phyloP scores from a whole-genome alignment of 2,888 invertebrate genomes.

The Cerastis rubricosa region DNA sequence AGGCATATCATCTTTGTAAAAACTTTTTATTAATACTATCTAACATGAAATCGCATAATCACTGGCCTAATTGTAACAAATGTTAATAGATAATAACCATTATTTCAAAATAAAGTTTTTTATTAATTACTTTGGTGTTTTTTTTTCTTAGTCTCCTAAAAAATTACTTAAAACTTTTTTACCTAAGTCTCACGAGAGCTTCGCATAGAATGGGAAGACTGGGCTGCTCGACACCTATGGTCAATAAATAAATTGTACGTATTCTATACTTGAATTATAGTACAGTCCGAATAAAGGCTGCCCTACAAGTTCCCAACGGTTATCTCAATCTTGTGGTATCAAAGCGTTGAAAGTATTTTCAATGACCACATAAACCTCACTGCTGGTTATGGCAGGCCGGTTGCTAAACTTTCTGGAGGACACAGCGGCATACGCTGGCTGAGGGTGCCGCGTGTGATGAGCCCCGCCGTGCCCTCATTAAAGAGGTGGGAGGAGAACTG shows the following conservation, averaged over 20 bases:
- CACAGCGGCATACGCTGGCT: too few relatives aligned
- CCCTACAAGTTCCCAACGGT: neutral
- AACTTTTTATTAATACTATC: conserved; percentile 83
- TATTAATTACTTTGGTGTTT: conserved; percentile 72
- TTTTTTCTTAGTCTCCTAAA: conserved; percentile 22
- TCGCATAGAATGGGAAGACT: neutral
- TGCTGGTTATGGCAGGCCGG: too few relatives aligned
- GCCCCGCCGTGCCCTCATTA: too few relatives aligned
- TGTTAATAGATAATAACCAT: conserved; percentile 91
- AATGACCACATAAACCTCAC: neutral
- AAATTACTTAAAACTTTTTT: neutral
- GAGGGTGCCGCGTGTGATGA: too few relatives aligned
- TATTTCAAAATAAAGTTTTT: conserved; percentile 90
- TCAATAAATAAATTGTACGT: neutral
- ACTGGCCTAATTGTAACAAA: conserved; percentile 88
- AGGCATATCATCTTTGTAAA: conserved; percentile 89
- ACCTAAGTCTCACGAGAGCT: too few relatives aligned
- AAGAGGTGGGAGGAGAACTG: too few relatives aligned
- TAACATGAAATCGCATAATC: conserved; percentile 84
- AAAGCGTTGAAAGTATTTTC: neutral
- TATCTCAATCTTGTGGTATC: neutral
- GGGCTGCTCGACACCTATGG: neutral
- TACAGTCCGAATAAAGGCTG: too few relatives aligned
- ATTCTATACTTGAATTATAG: too few relatives aligned
- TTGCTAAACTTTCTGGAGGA: too few relatives aligned